Evolutionary conservation across 2,113 vertebrate genomes (phyloP), one percentile per base, ranked within the genome.

Genomic region (Rhynchopsitta pachyrhyncha): DNA sequence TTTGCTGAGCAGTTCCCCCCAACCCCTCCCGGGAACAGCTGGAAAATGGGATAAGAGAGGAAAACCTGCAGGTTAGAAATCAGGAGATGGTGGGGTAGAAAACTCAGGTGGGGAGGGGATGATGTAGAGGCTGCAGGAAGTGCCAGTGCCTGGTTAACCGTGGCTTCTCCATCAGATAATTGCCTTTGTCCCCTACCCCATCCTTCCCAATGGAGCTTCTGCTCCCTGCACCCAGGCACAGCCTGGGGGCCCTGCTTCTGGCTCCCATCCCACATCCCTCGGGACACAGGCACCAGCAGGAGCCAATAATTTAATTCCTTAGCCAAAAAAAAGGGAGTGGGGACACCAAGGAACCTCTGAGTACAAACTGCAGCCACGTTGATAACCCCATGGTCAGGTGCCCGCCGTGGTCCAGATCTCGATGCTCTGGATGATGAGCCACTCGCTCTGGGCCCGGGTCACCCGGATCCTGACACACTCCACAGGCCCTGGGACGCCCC

Each of bases 381-480:
- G n/a, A 46, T 33, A 11, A 9, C 11, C 28, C 2, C 4, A 2
- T 1, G 7, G 11, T 95, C 75, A 94, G 66, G n/a, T 35, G 35
- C 17, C 53, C 1, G 49, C 27, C 4, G 23, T 13, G 3, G 93
- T 97, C 97, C 98, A 98, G 89, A 99, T 92, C 47, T 97, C 95
- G 25, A 99, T 97, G 87, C 96, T 98, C 20, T 24, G 91, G 81
- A 99, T 98, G 81, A 98, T 96, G 17, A 99, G 90, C 98, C 98
- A 98, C n/a, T 98, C 97, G 0, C 92, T 92, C 88, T 99, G 99
- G 15, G 42, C 77, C 5, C 22, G 94, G 1, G 98, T 98, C 23
- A 99, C 97, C 18, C 63, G 70, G 46, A 99, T 97, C 82, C 97
- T 97, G 59, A 99, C 77, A 6, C 98, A 99, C 4, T 97, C 97